Conservation (phyloP, 2,888 invertebrate genomes). For the Standfussiana lucernea region DNA sequence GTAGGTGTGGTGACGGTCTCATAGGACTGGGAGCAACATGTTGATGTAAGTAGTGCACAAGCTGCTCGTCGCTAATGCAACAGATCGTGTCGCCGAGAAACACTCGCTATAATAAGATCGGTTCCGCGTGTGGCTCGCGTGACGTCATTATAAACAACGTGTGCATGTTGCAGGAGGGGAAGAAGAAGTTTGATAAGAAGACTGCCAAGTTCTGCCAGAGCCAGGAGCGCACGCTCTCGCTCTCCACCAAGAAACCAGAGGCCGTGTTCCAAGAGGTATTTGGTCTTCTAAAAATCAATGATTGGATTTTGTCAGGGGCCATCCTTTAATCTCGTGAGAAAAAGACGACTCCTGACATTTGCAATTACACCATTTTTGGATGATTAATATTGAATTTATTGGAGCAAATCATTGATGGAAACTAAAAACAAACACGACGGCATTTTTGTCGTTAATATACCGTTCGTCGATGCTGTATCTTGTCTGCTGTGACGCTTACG, state of each 20-base stretch:
- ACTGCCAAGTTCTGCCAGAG: constrained; percentile 99
- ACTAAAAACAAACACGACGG: too few relatives aligned
- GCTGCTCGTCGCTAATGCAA: neutral
- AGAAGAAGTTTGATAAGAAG: constrained; percentile 99
- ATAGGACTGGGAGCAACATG: neutral
- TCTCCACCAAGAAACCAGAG: constrained; percentile 97
- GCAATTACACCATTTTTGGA: too few relatives aligned
- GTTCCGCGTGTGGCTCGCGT: neutral
- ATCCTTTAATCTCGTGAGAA: too few relatives aligned
- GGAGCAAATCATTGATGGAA: too few relatives aligned
- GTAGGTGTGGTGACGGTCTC: neutral
- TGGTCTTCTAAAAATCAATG: too few relatives aligned
- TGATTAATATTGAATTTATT: too few relatives aligned
- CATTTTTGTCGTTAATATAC: neutral
- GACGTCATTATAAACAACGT: neutral
- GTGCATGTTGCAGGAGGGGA: constrained; percentile 93
- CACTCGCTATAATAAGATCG: neutral
- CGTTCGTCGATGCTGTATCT: neutral
- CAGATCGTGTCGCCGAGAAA: neutral
- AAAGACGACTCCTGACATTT: too few relatives aligned
- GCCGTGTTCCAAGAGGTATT: constrained; percentile 98
- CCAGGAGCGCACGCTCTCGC: constrained; percentile 98
- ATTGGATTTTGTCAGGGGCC: too few relatives aligned
- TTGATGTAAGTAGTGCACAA: neutral
- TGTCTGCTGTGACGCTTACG: neutral